phyloP scores from a whole-genome alignment of 1,140 invertebrate species.

The Dufourea novaeangliae region DNA sequence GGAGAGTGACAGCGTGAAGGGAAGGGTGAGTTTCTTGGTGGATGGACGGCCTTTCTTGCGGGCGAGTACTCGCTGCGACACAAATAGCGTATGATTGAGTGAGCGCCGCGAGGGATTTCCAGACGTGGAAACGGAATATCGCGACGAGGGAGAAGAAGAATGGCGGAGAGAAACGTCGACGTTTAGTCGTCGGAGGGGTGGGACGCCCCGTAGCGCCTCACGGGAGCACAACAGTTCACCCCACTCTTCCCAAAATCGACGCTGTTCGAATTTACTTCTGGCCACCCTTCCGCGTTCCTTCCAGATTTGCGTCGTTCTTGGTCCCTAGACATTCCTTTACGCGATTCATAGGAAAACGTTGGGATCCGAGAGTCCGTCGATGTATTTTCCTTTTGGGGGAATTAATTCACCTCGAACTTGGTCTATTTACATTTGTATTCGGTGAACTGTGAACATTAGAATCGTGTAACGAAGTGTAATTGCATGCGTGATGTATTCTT shows the following conservation, averaged over 20 bases:
- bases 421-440: no score
- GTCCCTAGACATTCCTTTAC: background rate
- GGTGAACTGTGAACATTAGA: no score
- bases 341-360: background rate
- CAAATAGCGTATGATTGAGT: slow-evolving; percentile 81
- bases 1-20: slow-evolving; percentile 46
- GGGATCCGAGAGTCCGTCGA: background rate
- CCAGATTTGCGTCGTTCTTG: slow-evolving; percentile 16
- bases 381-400: background rate
- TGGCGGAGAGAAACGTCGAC: slow-evolving; percentile 70
- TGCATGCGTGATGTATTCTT: no score
- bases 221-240: slow-evolving; percentile 59
- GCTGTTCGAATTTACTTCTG: slow-evolving; percentile 44
- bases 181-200: slow-evolving; percentile 66
- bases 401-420: no score
- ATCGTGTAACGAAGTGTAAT: no score
- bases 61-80: slow-evolving; percentile 70
- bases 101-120: slow-evolving; percentile 80
- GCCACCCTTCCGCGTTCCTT: slow-evolving; percentile 20
- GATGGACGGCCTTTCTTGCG: slow-evolving; percentile 70
- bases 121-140: slow-evolving; percentile 66
- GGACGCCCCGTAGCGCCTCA: slow-evolving; percentile 55
- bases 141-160: slow-evolving; percentile 42
- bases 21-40: slow-evolving; percentile 55
- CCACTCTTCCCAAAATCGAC: slow-evolving; percentile 62